A percentile compares a stretch with the other conserved stretches of the same genome.
Conservation (phyloP, 2,888 invertebrate species). For the Drosophila melanocephala region DNA sequence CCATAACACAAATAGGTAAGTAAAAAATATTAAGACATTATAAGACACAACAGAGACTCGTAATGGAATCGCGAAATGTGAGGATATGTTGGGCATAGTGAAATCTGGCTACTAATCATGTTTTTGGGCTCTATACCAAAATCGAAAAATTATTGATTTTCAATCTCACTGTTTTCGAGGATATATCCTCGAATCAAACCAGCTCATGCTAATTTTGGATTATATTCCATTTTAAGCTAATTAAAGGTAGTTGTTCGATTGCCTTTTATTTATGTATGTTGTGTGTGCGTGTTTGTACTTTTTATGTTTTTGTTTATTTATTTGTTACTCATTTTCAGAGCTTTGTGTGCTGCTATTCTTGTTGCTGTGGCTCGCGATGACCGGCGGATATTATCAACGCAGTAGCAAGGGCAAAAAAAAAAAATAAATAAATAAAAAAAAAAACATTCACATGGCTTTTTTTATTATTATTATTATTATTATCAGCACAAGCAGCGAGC, state of each 20-base stretch:
- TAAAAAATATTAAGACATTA: too few relatives aligned
- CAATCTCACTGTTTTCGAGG: neutral
- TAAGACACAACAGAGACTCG: too few relatives aligned
- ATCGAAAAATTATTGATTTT: neutral
- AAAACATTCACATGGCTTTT: constrained; percentile 28
- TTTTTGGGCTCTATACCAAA: neutral
- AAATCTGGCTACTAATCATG: neutral
- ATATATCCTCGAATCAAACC: neutral
- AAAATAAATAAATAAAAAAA: neutral
- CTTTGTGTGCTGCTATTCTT: constrained; percentile 23
- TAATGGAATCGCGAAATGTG: too few relatives aligned
- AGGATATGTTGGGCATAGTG: neutral
- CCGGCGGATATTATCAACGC: constrained; percentile 71
- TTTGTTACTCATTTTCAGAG: constrained; percentile 46
- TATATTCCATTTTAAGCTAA: neutral
- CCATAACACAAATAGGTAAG: too few relatives aligned
- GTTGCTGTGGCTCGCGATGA: constrained; percentile 53
- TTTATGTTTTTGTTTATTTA: constrained; percentile 28
- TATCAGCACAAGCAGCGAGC: constrained; percentile 41
- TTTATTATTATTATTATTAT: constrained; percentile 53
- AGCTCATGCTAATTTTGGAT: neutral
- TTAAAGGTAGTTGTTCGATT: neutral
- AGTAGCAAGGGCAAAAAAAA: constrained; percentile 27
- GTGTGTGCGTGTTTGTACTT: constrained; percentile 7
- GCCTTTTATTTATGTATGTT: constrained; percentile 6